These are phyloP conservation scores for Chymomyza procnemis DNA, from an alignment of 2,888 invertebrate genomes.

Conservation along the genomic window DNA sequence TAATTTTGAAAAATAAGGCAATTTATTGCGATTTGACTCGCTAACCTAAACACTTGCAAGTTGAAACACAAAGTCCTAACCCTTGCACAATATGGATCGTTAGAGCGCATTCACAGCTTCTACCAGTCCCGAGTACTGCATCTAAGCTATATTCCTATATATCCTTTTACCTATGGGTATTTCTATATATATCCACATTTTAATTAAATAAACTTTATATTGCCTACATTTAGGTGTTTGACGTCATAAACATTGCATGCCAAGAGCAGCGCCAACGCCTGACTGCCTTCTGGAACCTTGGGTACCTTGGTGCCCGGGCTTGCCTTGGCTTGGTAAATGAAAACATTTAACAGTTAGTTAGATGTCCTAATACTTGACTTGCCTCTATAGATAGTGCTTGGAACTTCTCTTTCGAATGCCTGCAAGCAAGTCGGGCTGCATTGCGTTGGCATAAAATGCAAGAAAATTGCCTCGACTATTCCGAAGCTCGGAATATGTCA, in stretches of 20 bases:
- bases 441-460: constrained; percentile 34
- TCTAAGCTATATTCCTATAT: not conserved
- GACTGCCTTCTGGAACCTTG: not conserved
- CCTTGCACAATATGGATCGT: too few species aligned
- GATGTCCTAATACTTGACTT: not conserved
- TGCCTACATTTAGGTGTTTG: constrained; percentile 46
- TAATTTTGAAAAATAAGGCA: too few species aligned
- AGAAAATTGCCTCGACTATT: constrained; percentile 57
- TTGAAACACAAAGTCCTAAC: too few species aligned
- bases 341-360: constrained; percentile 63
- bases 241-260: constrained; percentile 52
- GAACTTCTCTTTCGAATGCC: not conserved
- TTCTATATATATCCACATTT: constrained; percentile 34
- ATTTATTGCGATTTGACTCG: too few species aligned
- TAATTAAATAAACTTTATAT: constrained; percentile 68
- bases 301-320: not conserved
- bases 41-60: too few species aligned
- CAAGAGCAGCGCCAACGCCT: constrained; percentile 4
- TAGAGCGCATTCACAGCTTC: too few species aligned
- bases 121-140: not conserved
- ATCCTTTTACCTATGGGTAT: not conserved
- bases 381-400: not conserved
- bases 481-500: not conserved
- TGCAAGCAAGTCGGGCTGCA: not conserved
- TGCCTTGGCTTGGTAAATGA: constrained; percentile 52